Evolutionary conservation across 2,888 invertebrate genomes (phyloP).

Genomic region (Plagodis pulveraria): DNA sequence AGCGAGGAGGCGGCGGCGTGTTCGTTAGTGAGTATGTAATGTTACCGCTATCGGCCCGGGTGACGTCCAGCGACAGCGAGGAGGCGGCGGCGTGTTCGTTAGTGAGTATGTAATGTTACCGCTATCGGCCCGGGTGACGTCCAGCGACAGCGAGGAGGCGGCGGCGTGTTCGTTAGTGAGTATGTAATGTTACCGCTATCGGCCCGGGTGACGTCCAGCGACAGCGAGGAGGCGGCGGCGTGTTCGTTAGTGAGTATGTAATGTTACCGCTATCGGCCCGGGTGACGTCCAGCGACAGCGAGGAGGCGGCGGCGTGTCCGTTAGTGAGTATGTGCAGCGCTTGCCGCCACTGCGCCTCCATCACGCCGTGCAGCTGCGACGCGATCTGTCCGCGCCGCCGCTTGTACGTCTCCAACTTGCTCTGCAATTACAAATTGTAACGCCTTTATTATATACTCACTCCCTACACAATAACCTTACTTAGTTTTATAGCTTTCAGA

Average conservation of each 20-base stretch:
- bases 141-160: neutral
- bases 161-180: neutral
- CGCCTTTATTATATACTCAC: no score
- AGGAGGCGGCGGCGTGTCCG: conserved; percentile 54
- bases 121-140: conserved; percentile 9
- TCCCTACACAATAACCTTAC: no score
- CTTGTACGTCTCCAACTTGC: conserved; percentile 69
- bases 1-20: neutral
- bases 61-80: no score
- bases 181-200: neutral
- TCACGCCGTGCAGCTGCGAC: conserved; percentile 89
- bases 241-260: neutral
- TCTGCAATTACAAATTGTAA: conserved; percentile 45
- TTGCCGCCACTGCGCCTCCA: conserved; percentile 93
- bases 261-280: conserved; percentile 11
- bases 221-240: no score
- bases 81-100: no score
- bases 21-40: neutral
- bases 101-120: conserved; percentile 1
- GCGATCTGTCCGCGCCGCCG: conserved; percentile 87
- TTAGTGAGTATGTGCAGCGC: conserved; percentile 79
- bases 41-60: no score
- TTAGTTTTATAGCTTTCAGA: no score
- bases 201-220: no score
- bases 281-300: conserved; percentile 23